Percentiles rank a stretch among this genome's conserved stretches.
These are phyloP conservation scores for Octodonta nipae DNA, from an alignment of 2,888 invertebrate genomes.

Conservation along the genomic window DNA sequence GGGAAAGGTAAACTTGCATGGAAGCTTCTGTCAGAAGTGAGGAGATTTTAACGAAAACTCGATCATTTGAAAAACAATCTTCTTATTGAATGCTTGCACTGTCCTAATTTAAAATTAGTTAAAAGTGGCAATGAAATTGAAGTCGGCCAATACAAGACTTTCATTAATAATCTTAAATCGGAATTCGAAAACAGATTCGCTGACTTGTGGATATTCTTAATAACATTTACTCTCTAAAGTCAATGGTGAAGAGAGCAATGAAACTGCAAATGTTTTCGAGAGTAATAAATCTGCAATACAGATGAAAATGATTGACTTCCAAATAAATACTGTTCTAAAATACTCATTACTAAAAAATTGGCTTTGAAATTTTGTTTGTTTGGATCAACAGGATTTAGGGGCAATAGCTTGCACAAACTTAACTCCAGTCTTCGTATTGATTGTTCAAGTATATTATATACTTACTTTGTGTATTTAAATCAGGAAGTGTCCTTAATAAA, in stretches of 20 bases:
- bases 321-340: constrained; percentile 7
- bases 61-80: background rate
- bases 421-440: constrained; percentile 4
- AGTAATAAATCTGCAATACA: constrained; percentile 6
- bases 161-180: constrained; percentile 6
- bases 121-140: constrained; percentile 5
- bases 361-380: constrained; percentile 6
- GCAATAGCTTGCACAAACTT: constrained; percentile 7
- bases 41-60: constrained; percentile 5
- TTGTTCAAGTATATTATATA: too few relatives aligned
- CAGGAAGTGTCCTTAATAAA: too few relatives aligned
- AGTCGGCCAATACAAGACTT: constrained; percentile 6
- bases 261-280: constrained; percentile 5
- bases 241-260: constrained; percentile 5
- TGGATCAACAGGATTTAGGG: constrained; percentile 7
- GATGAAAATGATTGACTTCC: constrained; percentile 6
- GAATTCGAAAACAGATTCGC: constrained; percentile 5
- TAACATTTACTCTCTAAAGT: constrained; percentile 4
- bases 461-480: too few relatives aligned
- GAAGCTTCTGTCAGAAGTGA: constrained; percentile 5
- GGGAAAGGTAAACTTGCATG: constrained; percentile 5
- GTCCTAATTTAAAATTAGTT: constrained; percentile 5
- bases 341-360: constrained; percentile 4
- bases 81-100: constrained; percentile 2
- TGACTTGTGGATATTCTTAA: constrained; percentile 5